Base-by-base conservation (phyloP, 1,140 invertebrate genomes). In the Andricus grossulariae region DNA sequence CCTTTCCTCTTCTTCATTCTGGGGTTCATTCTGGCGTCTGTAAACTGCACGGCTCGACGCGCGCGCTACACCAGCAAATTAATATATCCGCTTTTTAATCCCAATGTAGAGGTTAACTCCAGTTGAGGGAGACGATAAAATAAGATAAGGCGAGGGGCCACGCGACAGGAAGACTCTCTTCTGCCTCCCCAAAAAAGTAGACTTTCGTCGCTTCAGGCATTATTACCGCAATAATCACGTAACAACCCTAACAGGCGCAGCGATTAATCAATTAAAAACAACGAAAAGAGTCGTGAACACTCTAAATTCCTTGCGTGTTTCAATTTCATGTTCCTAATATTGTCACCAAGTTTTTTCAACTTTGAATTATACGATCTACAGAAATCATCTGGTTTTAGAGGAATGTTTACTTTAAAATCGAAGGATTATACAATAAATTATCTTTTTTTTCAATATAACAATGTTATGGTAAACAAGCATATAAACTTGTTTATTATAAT, bases 51-150 rank as follows among this genome's bases (percentile, higher is more conserved):
- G 57, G 57, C 25, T 39, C 57, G 57, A 32, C 57, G 57, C 57
- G 25, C 57, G 57, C 57, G 57, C 57, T 66, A 66, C 57, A 66
- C 57, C 71, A 80, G 80, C 85, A 88, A 89, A 89, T 90, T 88
- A 88, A 89, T 90, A 89, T 89, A 90, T 89, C 88, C 88, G 88
- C 88, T 90, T 90, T 90, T 88, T 89, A 90, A 90, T 90, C 88
- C 86, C 87, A 90, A 88, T 89, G 87, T 88, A 89, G 86, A 90
- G 88, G 86, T 89, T 88, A 89, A 90, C 83, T 87, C 80, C 50
- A 85, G 77, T 81, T 77, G 80, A 87, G 86, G 82, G 88, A 85
- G 87, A 89, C 83, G 57, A 66, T 66, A 85, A 85, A 83, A 75
- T 78, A 81, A 89, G 84, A 88, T 86, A 87, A 86, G 80, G 80